Percentiles rank a stretch among this genome's conserved stretches.
phyloP scores from a whole-genome alignment of 2,888 invertebrate species.

The Drosophila crucigera region DNA sequence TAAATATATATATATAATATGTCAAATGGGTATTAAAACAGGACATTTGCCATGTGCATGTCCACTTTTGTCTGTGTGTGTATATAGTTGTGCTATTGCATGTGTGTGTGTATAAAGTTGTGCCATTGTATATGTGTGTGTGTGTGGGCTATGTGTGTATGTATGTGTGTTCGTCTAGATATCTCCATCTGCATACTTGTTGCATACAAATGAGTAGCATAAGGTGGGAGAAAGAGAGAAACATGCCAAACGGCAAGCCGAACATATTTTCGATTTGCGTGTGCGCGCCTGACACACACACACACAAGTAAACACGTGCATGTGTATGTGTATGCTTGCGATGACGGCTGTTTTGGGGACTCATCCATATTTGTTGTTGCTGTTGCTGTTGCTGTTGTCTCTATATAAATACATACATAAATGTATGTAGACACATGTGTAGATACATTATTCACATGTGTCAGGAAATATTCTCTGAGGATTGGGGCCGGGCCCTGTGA shows the following conservation, averaged over 20 bases:
- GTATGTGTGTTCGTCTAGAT: conserved; percentile 38
- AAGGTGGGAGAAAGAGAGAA: conserved; percentile 46
- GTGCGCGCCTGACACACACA: conserved; percentile 55
- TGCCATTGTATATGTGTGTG: neutral
- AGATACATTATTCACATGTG: conserved; percentile 38
- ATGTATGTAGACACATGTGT: conserved; percentile 6
- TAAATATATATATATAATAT: conserved; percentile 7
- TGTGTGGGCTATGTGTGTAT: conserved; percentile 8
- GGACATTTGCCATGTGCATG: conserved; percentile 36
- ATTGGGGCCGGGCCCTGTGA: conserved; percentile 28
- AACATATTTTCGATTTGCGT: conserved; percentile 64
- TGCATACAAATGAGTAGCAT: conserved; percentile 74
- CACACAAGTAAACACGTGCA: conserved; percentile 11
- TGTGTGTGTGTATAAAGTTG: conserved; percentile 9
- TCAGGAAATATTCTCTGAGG: conserved; percentile 66
- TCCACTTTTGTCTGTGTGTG: conserved; percentile 1
- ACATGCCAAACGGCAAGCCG: conserved; percentile 47
- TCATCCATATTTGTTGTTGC: conserved; percentile 43
- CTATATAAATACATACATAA: conserved; percentile 12
- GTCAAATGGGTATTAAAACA: conserved; percentile 57
- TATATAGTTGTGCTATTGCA: neutral
- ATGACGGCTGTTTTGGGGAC: conserved; percentile 53
- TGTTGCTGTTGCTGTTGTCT: conserved; percentile 8
- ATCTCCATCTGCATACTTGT: conserved; percentile 71
- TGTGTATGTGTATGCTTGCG: conserved; percentile 23